Base-by-base conservation (phyloP, 1,140 invertebrate species). In the Alviniconcha marisindica region DNA sequence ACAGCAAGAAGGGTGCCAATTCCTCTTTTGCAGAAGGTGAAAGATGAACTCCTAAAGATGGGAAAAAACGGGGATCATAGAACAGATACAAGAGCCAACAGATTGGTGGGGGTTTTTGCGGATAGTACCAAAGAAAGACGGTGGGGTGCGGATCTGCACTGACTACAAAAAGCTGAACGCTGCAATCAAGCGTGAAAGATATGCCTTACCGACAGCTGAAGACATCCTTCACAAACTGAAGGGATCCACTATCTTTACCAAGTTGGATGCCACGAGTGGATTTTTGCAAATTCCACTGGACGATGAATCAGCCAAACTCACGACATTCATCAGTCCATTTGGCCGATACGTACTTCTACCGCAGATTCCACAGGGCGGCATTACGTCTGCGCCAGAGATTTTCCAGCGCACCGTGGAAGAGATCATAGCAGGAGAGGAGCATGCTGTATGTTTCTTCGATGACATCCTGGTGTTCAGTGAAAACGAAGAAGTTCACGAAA, bases 361-460 rank as follows among this genome's bases (percentile, higher is more conserved):
- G 87, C 54, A 85, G 93, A 51, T 77, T 93, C 92, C 93, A 10
- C 94, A 94, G 86, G 93, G 93, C 10, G n/a, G n/a, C n/a, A 87
- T 94, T 4, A 74, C 83, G 4, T 78, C 63, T 18, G 85, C 77
- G 14, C 78, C 84, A 28, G 87, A 88, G 81, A 83, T 84, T n/a
- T n/a, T n/a, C n/a, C n/a, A n/a, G n/a, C n/a, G n/a, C n/a, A n/a
- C n/a, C n/a, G n/a, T n/a, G n/a, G 14, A 87, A 86, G 36, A 51
- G 82, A 24, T 54, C 74, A n/a, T 89, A 0, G 38, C 73, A 56
- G 83, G 80, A 2, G 31, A 14, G 31, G 51, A 81, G 15, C 83
- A 54, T n/a, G 80, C 78, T 33, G 28, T 81, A 0, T 66, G 60
- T 38, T 82, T 78, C 51, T 84, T 87, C 3, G 90, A 91, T 77